phyloP scores from a whole-genome alignment of 1,140 invertebrate genomes.

The Micrasema minimum region DNA sequence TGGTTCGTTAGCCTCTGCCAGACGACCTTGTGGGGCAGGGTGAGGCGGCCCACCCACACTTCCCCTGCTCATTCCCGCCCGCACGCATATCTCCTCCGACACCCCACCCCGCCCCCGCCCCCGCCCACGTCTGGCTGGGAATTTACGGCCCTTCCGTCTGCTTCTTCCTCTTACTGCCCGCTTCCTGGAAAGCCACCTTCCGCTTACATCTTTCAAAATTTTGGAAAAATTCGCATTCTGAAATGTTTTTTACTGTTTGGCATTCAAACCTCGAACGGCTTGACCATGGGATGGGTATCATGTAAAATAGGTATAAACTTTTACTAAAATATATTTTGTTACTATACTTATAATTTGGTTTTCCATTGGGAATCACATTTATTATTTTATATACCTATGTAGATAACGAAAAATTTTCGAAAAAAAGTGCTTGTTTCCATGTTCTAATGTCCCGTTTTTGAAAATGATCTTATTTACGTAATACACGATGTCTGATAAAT shows the following conservation, averaged over 20 bases:
- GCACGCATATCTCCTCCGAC: not conserved
- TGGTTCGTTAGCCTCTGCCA: conserved; percentile 48
- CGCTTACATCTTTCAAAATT: not conserved
- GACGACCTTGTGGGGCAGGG: conserved; percentile 49
- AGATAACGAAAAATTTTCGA: no score
- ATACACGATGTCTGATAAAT: no score
- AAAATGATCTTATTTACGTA: no score
- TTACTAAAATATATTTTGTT: no score
- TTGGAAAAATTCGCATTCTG: not conserved
- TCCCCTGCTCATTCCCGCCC: no score
- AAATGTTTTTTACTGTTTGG: not conserved
- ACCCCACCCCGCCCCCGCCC: not conserved
- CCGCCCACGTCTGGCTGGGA: conserved; percentile 29
- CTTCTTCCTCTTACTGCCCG: conserved; percentile 1
- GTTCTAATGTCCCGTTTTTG: no score
- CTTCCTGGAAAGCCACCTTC: conserved; percentile 29
- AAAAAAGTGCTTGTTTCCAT: no score
- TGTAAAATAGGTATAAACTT: no score
- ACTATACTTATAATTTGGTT: no score
- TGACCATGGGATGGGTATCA: no score
- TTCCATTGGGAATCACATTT: no score
- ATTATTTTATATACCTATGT: no score
- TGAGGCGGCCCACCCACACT: not conserved
- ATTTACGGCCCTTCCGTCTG: conserved; percentile 27
- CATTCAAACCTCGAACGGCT: not conserved